phyloP scores from a whole-genome alignment of 2,113 vertebrate genomes.

The Sardina pilchardus region DNA sequence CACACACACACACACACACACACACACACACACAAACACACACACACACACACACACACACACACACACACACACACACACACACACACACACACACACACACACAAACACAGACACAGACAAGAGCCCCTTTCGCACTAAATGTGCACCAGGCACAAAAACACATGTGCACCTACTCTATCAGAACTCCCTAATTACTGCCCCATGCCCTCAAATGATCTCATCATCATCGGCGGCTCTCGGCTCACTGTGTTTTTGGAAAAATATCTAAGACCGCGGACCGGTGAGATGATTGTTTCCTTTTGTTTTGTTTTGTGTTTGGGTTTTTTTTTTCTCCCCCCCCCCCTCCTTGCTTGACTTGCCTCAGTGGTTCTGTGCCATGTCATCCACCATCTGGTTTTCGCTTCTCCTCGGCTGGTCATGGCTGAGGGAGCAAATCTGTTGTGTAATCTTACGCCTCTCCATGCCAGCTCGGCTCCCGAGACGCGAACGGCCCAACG shows the following conservation, averaged over 20 bases:
- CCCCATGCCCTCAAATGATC: too few species aligned
- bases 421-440: not conserved
- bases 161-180: not conserved
- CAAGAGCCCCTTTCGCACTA: not conserved
- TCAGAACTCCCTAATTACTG: not conserved
- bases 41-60: constrained; percentile 21
- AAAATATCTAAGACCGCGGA: not conserved
- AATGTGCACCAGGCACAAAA: not conserved
- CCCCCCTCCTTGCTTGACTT: not conserved
- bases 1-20: constrained; percentile 32
- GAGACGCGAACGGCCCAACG: not conserved
- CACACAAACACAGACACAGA: constrained; percentile 3
- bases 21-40: not conserved
- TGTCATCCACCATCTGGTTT: not conserved
- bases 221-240: too few species aligned
- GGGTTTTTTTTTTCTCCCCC: not conserved
- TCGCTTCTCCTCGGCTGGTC: not conserved
- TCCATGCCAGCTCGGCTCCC: not conserved
- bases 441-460: not conserved
- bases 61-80: constrained; percentile 4
- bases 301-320: not conserved
- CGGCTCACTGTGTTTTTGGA: too few species aligned
- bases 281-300: not conserved
- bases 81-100: not conserved
- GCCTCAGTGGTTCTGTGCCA: not conserved